phyloP scores from a whole-genome alignment of 64 coral and sea anemone genomes.

The Pachyseris speciosa region DNA sequence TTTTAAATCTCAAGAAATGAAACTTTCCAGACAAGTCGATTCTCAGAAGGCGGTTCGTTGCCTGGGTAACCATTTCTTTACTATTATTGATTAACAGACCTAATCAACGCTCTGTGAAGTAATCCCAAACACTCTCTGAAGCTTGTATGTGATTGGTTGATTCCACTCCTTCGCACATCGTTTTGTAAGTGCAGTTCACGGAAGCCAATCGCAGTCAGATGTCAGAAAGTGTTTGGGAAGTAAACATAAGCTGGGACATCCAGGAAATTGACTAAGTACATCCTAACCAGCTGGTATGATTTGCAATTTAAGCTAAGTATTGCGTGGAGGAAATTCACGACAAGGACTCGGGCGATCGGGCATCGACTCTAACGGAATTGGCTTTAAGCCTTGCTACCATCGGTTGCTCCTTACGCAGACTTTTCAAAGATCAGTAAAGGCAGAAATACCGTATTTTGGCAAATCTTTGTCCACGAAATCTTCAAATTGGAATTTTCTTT shows the following conservation, averaged over 20 bases:
- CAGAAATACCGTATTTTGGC: no score
- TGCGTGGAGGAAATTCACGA: not conserved
- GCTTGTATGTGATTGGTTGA: not conserved
- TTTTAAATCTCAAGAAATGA: not conserved
- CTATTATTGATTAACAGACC: not conserved
- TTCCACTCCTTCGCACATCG: no score
- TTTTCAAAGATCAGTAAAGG: no score
- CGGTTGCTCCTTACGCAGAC: no score
- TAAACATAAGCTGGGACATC: not conserved
- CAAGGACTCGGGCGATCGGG: no score
- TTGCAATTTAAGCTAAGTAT: not conserved
- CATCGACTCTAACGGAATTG: no score
- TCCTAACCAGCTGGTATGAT: not conserved
- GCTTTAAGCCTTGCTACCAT: no score
- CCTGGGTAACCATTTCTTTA: constrained; percentile 3
- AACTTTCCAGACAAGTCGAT: constrained; percentile 4
- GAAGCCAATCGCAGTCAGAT: not conserved
- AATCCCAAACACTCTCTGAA: not conserved
- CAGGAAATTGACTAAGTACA: not conserved
- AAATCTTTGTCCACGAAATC: no score
- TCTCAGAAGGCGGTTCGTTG: not conserved
- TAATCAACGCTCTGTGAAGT: no score
- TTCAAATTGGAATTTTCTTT: not conserved
- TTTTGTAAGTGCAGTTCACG: no score
- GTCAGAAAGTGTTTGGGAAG: not conserved